Percentiles rank a stretch among this genome's conserved stretches.
phyloP scores from a whole-genome alignment of 1,140 invertebrate species.

The Odontomachus brunneus region DNA sequence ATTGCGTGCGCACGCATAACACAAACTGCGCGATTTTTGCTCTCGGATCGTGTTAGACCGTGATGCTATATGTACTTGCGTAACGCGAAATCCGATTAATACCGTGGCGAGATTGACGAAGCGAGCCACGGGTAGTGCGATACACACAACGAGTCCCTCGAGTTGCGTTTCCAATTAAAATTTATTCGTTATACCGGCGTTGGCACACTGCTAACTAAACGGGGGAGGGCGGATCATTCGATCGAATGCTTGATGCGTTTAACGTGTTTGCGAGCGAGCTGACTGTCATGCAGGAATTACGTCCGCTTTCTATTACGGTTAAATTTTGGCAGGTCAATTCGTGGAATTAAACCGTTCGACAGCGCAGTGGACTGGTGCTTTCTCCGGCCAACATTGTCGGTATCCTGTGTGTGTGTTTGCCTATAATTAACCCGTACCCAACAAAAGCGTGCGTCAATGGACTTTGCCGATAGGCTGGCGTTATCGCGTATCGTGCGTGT shows the following conservation, averaged over 20 bases:
- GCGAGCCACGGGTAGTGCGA: neutral
- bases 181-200: constrained; percentile 32
- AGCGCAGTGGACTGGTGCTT: neutral
- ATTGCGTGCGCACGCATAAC: too few relatives aligned
- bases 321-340: constrained; percentile 24
- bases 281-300: neutral
- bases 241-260: constrained; percentile 31
- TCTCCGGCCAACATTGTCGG: too few relatives aligned
- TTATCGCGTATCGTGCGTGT: neutral
- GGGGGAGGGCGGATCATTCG: neutral
- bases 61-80: neutral
- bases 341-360: constrained; percentile 24
- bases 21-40: too few relatives aligned
- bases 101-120: neutral
- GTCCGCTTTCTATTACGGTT: constrained; percentile 5
- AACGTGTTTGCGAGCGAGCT: constrained; percentile 3
- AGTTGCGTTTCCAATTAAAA: constrained; percentile 38
- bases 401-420: too few relatives aligned
- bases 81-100: constrained; percentile 15
- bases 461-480: neutral
- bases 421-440: neutral
- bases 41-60: neutral
- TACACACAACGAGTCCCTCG: neutral
- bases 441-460: neutral
- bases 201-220: constrained; percentile 19